Evolutionary conservation across 2,797 vertebrate species (phyloP).

Genomic region (Peromyscus aztecus): DNA sequence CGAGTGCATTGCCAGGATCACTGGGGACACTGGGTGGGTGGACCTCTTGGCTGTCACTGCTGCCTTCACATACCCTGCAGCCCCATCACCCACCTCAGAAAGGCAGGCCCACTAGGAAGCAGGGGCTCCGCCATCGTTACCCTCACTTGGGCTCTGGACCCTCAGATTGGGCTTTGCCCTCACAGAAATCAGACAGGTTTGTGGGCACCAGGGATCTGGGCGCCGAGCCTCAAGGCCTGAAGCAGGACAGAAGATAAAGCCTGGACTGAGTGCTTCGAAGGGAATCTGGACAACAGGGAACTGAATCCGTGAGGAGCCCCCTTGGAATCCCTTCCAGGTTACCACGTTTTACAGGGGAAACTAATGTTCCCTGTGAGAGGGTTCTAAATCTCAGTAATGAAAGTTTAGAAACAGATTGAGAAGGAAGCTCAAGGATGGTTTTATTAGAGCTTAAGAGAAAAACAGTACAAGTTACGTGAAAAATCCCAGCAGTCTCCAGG

Average conservation of each 20-base stretch:
- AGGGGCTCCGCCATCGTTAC: not conserved
- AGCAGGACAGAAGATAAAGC: not conserved
- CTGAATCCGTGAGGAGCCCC: not conserved
- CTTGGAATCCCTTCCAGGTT: not conserved
- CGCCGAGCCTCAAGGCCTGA: not conserved
- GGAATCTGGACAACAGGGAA: not conserved
- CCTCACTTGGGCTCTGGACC: not conserved
- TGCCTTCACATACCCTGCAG: not conserved
- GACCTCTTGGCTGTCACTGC: not conserved
- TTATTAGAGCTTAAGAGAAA: not conserved
- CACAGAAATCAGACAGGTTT: not conserved
- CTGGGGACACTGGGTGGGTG: not conserved
- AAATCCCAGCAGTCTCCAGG: not conserved
- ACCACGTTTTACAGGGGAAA: not conserved
- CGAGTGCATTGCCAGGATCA: too few relatives aligned
- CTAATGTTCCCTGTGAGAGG: not conserved
- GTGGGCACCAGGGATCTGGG: not conserved
- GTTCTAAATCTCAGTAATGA: not conserved
- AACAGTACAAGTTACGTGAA: not conserved
- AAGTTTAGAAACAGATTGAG: not conserved
- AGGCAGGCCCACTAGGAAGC: not conserved
- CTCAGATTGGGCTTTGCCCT: not conserved
- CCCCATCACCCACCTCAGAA: not conserved
- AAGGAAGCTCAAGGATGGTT: not conserved
- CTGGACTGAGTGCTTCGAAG: not conserved